A percentile compares a stretch with the other conserved stretches of the same genome.
These are phyloP conservation scores for Acanthosoma haemorrhoidale DNA, from an alignment of 2,888 invertebrate genomes.

Conservation along the genomic window DNA sequence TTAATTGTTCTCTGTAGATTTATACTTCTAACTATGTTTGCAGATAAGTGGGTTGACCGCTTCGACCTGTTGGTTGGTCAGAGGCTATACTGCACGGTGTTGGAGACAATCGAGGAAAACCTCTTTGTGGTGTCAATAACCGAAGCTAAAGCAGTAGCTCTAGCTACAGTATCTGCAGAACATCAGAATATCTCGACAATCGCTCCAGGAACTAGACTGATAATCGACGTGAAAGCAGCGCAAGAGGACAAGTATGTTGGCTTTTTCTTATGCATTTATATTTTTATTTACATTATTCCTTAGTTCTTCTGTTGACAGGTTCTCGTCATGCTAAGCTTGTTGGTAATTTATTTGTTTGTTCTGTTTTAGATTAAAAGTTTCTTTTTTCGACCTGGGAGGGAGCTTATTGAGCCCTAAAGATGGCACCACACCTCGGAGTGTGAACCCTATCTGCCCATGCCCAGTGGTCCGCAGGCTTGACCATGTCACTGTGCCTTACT, in stretches of 20 bases:
- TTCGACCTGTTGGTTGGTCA: constrained; percentile 33
- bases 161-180: not conserved
- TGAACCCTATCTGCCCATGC: constrained; percentile 53
- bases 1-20: too few species aligned
- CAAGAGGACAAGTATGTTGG: constrained; percentile 23
- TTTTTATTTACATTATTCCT: too few species aligned
- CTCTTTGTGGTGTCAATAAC: constrained; percentile 11
- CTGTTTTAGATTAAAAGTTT: constrained; percentile 59
- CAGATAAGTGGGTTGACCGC: constrained; percentile 34
- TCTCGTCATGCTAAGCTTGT: too few species aligned
- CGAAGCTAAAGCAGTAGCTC: not conserved
- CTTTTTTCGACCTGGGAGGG: constrained; percentile 54
- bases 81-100: constrained; percentile 2
- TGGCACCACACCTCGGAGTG: constrained; percentile 45
- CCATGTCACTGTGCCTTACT: constrained; percentile 55
- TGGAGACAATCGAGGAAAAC: constrained; percentile 4
- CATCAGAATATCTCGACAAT: not conserved
- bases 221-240: constrained; percentile 4
- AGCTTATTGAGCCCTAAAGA: constrained; percentile 38
- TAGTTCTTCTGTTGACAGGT: too few species aligned
- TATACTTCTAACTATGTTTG: too few species aligned
- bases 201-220: not conserved
- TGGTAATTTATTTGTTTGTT: constrained; percentile 18
- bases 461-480: constrained; percentile 51
- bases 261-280: not conserved